Evolutionary conservation across 2,797 vertebrate species (phyloP).

Genomic region (Trichosurus vulpecula): DNA sequence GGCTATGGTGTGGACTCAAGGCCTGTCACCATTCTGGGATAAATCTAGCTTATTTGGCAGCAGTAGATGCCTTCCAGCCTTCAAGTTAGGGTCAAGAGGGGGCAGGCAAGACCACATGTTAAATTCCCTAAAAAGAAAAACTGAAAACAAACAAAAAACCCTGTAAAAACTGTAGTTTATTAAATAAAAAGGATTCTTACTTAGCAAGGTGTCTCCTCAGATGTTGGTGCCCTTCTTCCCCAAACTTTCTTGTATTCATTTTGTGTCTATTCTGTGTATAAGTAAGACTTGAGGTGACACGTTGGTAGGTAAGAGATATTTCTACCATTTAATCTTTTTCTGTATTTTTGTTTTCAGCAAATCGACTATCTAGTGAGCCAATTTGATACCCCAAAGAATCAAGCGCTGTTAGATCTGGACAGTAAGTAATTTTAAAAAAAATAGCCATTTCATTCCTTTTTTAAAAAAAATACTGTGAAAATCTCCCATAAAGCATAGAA

Average conservation of each 20-base stretch:
- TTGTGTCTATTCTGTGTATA: neutral
- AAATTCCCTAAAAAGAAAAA: neutral
- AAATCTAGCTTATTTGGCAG: neutral
- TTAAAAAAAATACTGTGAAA: neutral
- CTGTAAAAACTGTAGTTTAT: neutral
- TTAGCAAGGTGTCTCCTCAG: neutral
- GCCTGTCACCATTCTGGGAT: neutral
- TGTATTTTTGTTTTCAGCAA: slow-evolving; percentile 88
- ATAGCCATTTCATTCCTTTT: neutral
- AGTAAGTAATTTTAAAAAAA: slow-evolving; percentile 88
- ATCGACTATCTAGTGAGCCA: slow-evolving; percentile 92
- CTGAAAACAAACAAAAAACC: neutral
- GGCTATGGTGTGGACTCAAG: neutral
- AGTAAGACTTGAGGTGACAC: neutral
- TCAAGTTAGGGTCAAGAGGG: neutral
- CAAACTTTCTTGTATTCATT: too few relatives aligned
- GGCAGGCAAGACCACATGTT: neutral
- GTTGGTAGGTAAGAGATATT: neutral
- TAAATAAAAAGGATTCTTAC: neutral
- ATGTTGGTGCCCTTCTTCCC: too few relatives aligned
- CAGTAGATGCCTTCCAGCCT: neutral
- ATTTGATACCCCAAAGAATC: slow-evolving; percentile 91
- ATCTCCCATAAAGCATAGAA: neutral
- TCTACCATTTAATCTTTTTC: neutral
- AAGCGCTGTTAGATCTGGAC: slow-evolving; percentile 92